These are phyloP conservation scores for Pilophorus perplexus DNA, from an alignment of 2,888 invertebrate genomes.

Conservation along the genomic window DNA sequence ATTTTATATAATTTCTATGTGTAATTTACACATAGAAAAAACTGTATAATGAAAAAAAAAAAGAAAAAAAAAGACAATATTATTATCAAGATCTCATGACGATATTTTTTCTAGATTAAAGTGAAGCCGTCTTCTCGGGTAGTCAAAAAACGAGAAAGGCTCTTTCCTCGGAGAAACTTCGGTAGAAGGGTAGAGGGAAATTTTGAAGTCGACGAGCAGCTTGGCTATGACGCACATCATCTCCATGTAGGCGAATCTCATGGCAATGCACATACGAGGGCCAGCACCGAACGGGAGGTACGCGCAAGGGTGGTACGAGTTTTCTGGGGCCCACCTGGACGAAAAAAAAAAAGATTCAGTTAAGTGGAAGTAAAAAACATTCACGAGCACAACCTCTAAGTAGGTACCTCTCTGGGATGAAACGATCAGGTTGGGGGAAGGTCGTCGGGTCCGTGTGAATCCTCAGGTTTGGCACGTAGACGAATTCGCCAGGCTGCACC, in stretches of 20 bases:
- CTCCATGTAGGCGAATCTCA: conserved; percentile 29
- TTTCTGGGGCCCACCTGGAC: not conserved
- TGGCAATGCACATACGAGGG: conserved; percentile 22
- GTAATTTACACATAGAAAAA: too few relatives aligned
- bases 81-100: too few relatives aligned
- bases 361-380: too few relatives aligned
- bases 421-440: conserved; percentile 24
- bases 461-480: not conserved
- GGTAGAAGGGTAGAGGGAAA: not conserved
- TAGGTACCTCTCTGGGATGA: conserved; percentile 38
- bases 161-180: not conserved
- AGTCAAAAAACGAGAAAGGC: not conserved
- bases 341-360: too few relatives aligned
- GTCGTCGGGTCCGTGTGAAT: conserved; percentile 25
- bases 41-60: not conserved
- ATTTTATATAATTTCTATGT: too few relatives aligned
- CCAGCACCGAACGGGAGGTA: conserved; percentile 35
- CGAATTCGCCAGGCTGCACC: conserved; percentile 2
- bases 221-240: conserved; percentile 10
- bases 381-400: too few relatives aligned
- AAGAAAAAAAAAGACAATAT: not conserved
- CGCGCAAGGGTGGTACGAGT: not conserved
- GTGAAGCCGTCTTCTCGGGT: not conserved
- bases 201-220: not conserved
- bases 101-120: conserved; percentile 1